Percentiles rank a stretch among this genome's conserved stretches.
These are phyloP conservation scores for Drosophila picticornis DNA, from an alignment of 2,888 invertebrate genomes.

Conservation along the genomic window DNA sequence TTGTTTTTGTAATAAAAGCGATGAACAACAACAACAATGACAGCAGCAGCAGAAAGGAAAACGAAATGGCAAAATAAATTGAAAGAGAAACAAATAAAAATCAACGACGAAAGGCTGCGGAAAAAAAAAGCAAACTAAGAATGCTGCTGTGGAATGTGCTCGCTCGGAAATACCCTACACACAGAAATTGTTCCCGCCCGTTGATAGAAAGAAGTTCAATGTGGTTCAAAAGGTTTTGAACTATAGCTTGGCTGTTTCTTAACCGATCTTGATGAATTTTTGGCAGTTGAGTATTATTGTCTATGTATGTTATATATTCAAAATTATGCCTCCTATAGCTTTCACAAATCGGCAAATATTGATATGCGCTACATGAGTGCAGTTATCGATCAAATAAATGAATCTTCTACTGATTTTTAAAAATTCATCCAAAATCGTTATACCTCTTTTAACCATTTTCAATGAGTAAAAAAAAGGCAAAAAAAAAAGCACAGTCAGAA, in stretches of 20 bases:
- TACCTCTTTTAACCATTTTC: background rate
- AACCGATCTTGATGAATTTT: background rate
- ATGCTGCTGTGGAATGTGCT: background rate
- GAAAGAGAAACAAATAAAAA: conserved; percentile 83
- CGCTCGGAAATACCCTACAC: background rate
- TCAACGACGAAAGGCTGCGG: conserved; percentile 81
- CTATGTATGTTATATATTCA: background rate
- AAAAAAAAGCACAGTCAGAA: conserved; percentile 56
- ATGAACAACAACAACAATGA: conserved; percentile 76
- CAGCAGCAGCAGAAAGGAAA: conserved; percentile 79
- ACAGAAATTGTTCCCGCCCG: background rate
- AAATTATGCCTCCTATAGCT: background rate
- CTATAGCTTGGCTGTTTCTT: background rate
- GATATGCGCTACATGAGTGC: background rate
- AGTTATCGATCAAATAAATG: background rate
- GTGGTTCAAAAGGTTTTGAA: background rate
- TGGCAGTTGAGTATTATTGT: background rate
- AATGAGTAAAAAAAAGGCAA: background rate
- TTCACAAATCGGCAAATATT: background rate
- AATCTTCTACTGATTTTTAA: background rate
- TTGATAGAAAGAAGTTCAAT: background rate
- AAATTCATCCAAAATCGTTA: background rate
- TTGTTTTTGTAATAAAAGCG: conserved; percentile 80
- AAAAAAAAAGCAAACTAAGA: conserved; percentile 54
- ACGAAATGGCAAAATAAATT: conserved; percentile 84